These are phyloP conservation scores for Silurus aristotelis DNA, from an alignment of 2,797 vertebrate genomes.

Conservation along the genomic window DNA sequence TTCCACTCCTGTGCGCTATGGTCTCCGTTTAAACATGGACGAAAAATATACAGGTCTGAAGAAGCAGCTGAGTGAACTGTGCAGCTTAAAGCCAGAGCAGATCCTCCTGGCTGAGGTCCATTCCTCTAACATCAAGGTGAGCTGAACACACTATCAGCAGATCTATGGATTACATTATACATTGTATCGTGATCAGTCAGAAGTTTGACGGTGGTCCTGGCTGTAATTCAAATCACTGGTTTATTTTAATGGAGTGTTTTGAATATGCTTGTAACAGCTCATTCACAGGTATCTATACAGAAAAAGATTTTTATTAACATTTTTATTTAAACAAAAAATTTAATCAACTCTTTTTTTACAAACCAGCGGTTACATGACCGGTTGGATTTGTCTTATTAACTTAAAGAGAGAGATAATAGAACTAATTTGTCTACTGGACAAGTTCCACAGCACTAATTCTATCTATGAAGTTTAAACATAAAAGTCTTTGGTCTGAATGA, in stretches of 20 bases:
- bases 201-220: not conserved
- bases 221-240: not conserved
- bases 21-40: conserved; percentile 94
- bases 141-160: conserved; percentile 31
- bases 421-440: not conserved
- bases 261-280: not conserved
- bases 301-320: not conserved
- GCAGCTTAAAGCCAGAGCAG: conserved; percentile 91
- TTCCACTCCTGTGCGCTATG: conserved; percentile 90
- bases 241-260: not conserved
- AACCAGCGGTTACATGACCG: not conserved
- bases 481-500: not conserved
- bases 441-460: not conserved
- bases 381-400: not conserved
- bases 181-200: not conserved
- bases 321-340: not conserved
- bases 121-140: conserved; percentile 95
- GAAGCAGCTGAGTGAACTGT: conserved; percentile 95
- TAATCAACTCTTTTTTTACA: not conserved
- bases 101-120: conserved; percentile 96
- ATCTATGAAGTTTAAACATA: not conserved
- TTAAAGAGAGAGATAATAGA: not conserved
- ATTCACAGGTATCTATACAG: not conserved
- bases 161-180: not conserved
- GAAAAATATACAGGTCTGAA: conserved; percentile 97